Conservation (phyloP, 2,797 vertebrate genomes). For the Sebastes diploproa region DNA sequence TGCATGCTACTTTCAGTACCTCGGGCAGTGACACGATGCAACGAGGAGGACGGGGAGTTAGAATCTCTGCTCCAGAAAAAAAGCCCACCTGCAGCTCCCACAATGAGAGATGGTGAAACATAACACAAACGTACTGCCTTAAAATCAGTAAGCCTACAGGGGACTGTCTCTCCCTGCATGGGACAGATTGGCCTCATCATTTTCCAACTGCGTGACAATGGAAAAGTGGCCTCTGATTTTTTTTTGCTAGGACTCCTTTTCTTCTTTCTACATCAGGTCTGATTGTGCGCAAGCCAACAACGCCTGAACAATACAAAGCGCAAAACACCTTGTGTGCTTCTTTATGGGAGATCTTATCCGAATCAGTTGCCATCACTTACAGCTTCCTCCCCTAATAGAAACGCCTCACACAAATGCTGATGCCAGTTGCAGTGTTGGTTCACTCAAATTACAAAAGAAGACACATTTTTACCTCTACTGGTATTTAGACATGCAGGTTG, state of each 20-base stretch:
- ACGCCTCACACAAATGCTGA: slow-evolving; percentile 1
- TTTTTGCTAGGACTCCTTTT: slow-evolving; percentile 17
- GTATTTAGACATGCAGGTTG: not conserved
- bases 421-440: not conserved
- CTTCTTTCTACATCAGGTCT: slow-evolving; percentile 31
- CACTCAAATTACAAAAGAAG: not conserved
- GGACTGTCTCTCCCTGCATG: slow-evolving; percentile 62
- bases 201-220: slow-evolving; percentile 63
- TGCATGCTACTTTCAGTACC: not conserved
- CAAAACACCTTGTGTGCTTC: not conserved
- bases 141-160: slow-evolving; percentile 69
- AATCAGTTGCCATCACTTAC: slow-evolving; percentile 16
- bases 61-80: slow-evolving; percentile 25
- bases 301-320: slow-evolving; percentile 8
- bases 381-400: slow-evolving; percentile 3
- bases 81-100: slow-evolving; percentile 61
- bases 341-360: slow-evolving; percentile 6
- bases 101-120: slow-evolving; percentile 68
- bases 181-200: slow-evolving; percentile 71
- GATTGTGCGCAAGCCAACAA: slow-evolving; percentile 42
- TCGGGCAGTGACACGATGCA: slow-evolving; percentile 18
- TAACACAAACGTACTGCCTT: slow-evolving; percentile 53
- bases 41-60: not conserved
- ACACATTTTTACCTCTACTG: not conserved
- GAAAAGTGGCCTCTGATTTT: slow-evolving; percentile 61